Evolutionary conservation across 2,888 invertebrate genomes (phyloP), one percentile per base, ranked within the genome.

Genomic region (Colostygia pectinataria): DNA sequence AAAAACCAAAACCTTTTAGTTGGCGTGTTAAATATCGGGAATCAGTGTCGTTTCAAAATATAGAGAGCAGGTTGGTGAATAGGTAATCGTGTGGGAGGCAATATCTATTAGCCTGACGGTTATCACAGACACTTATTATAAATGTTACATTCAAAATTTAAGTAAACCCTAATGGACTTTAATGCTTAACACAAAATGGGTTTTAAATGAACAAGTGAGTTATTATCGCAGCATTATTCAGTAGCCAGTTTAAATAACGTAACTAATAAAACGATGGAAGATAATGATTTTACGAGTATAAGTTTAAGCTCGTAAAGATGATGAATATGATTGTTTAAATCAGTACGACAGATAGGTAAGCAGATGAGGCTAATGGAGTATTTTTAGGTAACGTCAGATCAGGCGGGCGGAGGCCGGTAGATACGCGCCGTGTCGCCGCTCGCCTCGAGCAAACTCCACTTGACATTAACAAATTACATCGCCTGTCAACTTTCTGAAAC

Each of bases 391-490:
- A 76, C 68, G 71, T 72, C 72, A 78, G 75, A 73, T 71, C 65
- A 71, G 51, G 55, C 59, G 65, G 15, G 65, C 32, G 24, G 60
- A 61, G 57, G 60, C 65, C 44, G 64, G 64, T 63, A 65, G 63
- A 70, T 72, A 68, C 68, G 61, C 65, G 68, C 65, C 53, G 55
- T 46, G 65, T 61, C 63, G 66, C 67, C 66, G 61, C 54, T 59
- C 60, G 66, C 59, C 45, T 51, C 54, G 32, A 42, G 39, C 68
- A 64, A 69, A 70, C 73, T 65, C 68, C 68, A 68, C 52, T 64
- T 84, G 89, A 89, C 89, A 73, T 80, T 87, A 84, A 89, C 89
- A 88, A 89, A 89, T 88, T 86, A 88, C 86, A 81, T 78, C 69
- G 82, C 68, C 83, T 82, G 87, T 85, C 83, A 82, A 77, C 81